Conservation (phyloP, 2,113 vertebrate genomes). For the Apteryx mantelli region DNA sequence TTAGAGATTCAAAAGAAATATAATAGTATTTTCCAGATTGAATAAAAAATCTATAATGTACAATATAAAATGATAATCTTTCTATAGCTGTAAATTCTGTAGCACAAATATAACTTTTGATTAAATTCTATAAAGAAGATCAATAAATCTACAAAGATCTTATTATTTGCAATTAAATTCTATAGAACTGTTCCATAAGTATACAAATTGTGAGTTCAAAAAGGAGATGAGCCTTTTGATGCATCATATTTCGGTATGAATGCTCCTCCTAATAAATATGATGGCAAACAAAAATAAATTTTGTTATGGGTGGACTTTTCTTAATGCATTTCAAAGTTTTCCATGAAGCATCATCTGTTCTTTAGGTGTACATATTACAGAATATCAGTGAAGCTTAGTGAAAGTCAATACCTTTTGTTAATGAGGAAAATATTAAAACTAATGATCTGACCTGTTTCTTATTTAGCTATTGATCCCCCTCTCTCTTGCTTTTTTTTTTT, state of each 20-base stretch:
- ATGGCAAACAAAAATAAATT: slow-evolving; percentile 42
- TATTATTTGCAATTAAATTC: background rate
- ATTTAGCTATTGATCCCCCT: background rate
- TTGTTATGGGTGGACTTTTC: slow-evolving; percentile 25
- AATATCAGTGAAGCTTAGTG: background rate
- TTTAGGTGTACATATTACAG: slow-evolving; percentile 16
- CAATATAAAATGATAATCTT: background rate
- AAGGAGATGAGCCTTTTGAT: background rate
- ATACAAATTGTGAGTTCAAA: background rate
- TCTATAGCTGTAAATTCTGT: background rate
- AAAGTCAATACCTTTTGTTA: background rate
- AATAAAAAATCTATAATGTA: accelerated
- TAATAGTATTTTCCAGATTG: background rate
- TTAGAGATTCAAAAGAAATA: background rate
- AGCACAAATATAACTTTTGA: background rate
- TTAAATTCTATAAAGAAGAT: background rate
- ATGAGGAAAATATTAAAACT: slow-evolving; percentile 31
- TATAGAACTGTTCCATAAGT: background rate
- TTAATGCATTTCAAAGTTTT: slow-evolving; percentile 18
- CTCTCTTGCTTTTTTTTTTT: background rate
- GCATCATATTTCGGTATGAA: background rate
- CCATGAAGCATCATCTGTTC: slow-evolving; percentile 34
- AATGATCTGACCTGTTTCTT: background rate
- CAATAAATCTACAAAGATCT: background rate
- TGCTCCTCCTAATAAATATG: background rate